Base-by-base conservation (phyloP, 2,113 vertebrate genomes). In the Gambusia affinis region DNA sequence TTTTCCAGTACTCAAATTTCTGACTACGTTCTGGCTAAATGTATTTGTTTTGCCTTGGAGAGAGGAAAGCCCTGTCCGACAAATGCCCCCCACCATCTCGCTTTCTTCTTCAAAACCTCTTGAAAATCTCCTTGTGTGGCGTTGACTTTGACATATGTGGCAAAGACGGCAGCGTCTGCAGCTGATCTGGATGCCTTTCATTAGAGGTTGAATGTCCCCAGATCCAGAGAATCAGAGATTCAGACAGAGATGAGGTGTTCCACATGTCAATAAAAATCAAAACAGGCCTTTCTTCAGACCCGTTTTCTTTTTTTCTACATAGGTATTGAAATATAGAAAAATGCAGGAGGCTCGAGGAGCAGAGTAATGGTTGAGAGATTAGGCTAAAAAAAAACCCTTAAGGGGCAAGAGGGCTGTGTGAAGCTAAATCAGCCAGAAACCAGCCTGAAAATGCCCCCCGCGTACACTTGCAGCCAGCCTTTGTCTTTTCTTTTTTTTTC, bases 201-300 rank as follows among this genome's bases (percentile, higher is more conserved):
- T 82, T 83, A 67, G 42, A 66, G 29, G 67, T 57, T 62, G 66
- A 78, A 67, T 86, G 67, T 79, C 83, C 42, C 78, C 78, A 72
- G 67, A 65, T 75, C 3, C 37, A 60, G 60, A 62, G 82, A 80
- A 39, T 84, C 29, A 66, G 66, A 66, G 67, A 68, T 78, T 57
- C 10, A 67, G 42, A 75, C 69, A 72, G 70, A 84, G 82, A 69
- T 70, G 73, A 73, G 71, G 74, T 81, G 3, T 8, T 72, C 30
- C 72, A 68, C 35, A 64, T 62, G 70, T 75, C 76, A 72, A 76
- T 31, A 84, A 42, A 75, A 74, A 87, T 86, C 87, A 90, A 84
- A 92, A 95, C 94, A 95, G 93, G 92, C 91, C 94, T 94, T 93
- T 88, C 89, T 90, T 89, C 85, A 74, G 84, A 94, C 81, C 89